Conservation (phyloP, 92 coral and sea anemone genomes). For the Zoanthus sociatus region DNA sequence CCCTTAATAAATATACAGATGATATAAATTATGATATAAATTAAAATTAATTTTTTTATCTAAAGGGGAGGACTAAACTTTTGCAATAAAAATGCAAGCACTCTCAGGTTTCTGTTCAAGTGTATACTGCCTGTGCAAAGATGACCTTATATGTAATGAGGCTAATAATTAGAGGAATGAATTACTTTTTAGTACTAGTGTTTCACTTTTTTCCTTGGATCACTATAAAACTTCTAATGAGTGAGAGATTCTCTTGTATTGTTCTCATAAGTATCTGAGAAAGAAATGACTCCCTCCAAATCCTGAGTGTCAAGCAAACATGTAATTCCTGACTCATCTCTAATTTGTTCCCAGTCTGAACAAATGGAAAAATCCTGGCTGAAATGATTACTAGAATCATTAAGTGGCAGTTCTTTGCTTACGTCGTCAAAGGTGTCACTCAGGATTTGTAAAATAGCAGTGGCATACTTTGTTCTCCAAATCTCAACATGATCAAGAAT, state of each 20-base stretch:
- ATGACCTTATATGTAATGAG: constrained; percentile 8
- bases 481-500: constrained; percentile 24
- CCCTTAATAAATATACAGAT: not conserved
- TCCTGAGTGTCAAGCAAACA: constrained; percentile 32
- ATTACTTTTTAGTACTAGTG: not conserved
- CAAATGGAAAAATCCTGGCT: constrained; percentile 17
- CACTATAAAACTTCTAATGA: constrained; percentile 8
- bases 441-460: constrained; percentile 26
- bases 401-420: constrained; percentile 24
- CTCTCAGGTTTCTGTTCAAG: constrained; percentile 9
- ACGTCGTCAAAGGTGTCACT: constrained; percentile 28
- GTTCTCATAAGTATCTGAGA: constrained; percentile 26
- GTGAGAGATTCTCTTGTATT: constrained; percentile 17
- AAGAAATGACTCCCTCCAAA: constrained; percentile 31
- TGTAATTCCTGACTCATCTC: constrained; percentile 26
- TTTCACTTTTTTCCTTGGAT: not conserved
- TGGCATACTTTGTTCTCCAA: constrained; percentile 20
- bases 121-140: constrained; percentile 8
- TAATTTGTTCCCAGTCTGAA: constrained; percentile 35
- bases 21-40: not conserved
- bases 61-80: constrained; percentile 1
- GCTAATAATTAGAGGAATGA: constrained; percentile 2
- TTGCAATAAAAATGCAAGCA: constrained; percentile 10
- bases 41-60: not conserved
- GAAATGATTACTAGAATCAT: not conserved